Evolutionary conservation across 2,797 vertebrate genomes (phyloP).

Genomic region (Euphonia xanthogaster): DNA sequence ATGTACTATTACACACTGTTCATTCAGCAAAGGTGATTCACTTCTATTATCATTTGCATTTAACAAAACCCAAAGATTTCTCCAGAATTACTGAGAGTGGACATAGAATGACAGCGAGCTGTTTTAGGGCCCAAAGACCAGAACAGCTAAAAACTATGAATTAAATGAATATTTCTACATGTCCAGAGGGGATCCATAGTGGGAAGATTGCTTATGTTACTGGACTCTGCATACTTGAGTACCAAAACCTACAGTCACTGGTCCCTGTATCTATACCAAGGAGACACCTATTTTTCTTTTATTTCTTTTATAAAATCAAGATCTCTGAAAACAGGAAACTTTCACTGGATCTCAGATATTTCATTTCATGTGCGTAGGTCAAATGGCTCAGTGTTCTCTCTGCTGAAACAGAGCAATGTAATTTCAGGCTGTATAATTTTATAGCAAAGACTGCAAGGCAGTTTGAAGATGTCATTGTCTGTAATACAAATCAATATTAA

Average conservation of each 20-base stretch:
- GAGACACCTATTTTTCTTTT: neutral
- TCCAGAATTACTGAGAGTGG: neutral
- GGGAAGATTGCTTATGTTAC: neutral
- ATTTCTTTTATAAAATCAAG: constrained; percentile 33
- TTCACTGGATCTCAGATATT: constrained; percentile 58
- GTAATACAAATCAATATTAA: constrained; percentile 81
- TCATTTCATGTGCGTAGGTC: constrained; percentile 62
- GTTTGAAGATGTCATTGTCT: constrained; percentile 75
- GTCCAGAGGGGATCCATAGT: neutral
- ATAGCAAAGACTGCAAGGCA: constrained; percentile 72
- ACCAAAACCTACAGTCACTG: neutral
- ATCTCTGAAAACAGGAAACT: constrained; percentile 48
- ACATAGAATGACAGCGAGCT: neutral
- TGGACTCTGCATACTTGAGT: neutral
- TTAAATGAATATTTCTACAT: neutral
- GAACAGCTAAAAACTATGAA: neutral
- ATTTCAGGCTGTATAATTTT: constrained; percentile 73
- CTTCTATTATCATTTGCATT: neutral
- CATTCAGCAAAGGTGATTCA: neutral
- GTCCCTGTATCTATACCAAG: neutral
- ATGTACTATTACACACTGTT: neutral
- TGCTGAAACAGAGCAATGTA: constrained; percentile 68
- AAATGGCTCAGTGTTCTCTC: constrained; percentile 55
- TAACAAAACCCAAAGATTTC: neutral
- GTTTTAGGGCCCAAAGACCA: constrained; percentile 16